phyloP scores from a whole-genome alignment of 2,797 vertebrate genomes.

The Danio kyathit region DNA sequence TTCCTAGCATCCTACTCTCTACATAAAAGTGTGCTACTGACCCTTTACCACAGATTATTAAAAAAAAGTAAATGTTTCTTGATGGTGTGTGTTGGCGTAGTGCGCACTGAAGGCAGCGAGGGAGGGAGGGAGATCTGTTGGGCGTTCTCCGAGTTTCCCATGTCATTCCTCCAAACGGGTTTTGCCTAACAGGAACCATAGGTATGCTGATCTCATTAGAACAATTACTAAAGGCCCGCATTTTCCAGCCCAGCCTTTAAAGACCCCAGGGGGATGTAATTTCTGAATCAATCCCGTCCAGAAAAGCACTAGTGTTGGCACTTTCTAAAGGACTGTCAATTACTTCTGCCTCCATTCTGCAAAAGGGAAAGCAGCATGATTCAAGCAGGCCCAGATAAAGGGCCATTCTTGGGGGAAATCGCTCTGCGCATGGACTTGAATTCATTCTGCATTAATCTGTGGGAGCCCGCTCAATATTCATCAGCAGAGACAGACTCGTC shows the following conservation, averaged over 20 bases:
- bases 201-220: conserved; percentile 77
- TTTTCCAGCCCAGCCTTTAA: conserved; percentile 55
- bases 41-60: conserved; percentile 22
- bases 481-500: conserved; percentile 77
- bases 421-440: conserved; percentile 84
- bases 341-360: conserved; percentile 79
- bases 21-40: conserved; percentile 10
- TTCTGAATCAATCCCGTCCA: conserved; percentile 61
- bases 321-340: conserved; percentile 85
- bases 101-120: conserved; percentile 16
- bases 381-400: conserved; percentile 87
- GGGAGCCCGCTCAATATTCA: conserved; percentile 87
- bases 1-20: background rate
- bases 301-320: conserved; percentile 73
- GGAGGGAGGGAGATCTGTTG: conserved; percentile 44
- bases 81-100: conserved; percentile 5
- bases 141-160: conserved; percentile 69
- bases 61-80: background rate
- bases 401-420: conserved; percentile 87
- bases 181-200: conserved; percentile 76
- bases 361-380: conserved; percentile 84
- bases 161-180: conserved; percentile 78
- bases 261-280: conserved; percentile 59
- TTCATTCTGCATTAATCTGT: conserved; percentile 84
- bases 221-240: conserved; percentile 72